Percentiles rank a stretch among this genome's conserved stretches.
Conservation (phyloP, 2,113 vertebrate genomes). For the Dryoscopus gambensis region DNA sequence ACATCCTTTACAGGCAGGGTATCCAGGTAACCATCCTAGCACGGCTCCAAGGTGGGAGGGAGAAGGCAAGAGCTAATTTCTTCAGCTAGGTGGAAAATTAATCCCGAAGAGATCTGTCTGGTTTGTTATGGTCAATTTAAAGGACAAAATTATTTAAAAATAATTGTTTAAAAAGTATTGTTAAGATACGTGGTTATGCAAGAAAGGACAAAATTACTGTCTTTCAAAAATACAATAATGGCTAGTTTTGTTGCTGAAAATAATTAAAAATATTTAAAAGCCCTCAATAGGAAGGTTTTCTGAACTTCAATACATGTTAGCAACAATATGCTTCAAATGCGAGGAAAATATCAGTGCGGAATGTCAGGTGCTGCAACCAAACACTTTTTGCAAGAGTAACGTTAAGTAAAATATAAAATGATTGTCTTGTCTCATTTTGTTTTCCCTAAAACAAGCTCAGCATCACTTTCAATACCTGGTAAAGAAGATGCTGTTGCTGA, state of each 20-base stretch:
- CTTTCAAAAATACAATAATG: not conserved
- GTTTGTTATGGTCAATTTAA: slow-evolving; percentile 17
- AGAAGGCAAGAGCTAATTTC: slow-evolving; percentile 18
- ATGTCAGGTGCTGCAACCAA: not conserved
- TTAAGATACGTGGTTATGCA: not conserved
- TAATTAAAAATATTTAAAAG: not conserved
- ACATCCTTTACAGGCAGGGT: slow-evolving; percentile 13
- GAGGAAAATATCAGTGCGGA: not conserved
- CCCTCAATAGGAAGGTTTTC: not conserved
- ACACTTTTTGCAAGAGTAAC: not conserved
- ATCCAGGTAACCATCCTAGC: slow-evolving; percentile 43
- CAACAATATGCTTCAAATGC: not conserved
- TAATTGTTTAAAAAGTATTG: not conserved
- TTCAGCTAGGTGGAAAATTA: slow-evolving; percentile 42
- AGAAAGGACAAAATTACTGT: not conserved
- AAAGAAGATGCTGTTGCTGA: not conserved
- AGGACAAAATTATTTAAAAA: not conserved
- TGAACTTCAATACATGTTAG: not conserved
- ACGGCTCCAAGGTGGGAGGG: not conserved
- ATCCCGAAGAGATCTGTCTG: slow-evolving; percentile 1
- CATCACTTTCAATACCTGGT: not conserved
- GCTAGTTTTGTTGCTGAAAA: not conserved
- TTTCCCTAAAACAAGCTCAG: not conserved
- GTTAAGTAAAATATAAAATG: not conserved
- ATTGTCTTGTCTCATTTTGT: not conserved